Base-by-base conservation (phyloP, 64 coral and sea anemone species). In the Catalaphyllia jardinei region DNA sequence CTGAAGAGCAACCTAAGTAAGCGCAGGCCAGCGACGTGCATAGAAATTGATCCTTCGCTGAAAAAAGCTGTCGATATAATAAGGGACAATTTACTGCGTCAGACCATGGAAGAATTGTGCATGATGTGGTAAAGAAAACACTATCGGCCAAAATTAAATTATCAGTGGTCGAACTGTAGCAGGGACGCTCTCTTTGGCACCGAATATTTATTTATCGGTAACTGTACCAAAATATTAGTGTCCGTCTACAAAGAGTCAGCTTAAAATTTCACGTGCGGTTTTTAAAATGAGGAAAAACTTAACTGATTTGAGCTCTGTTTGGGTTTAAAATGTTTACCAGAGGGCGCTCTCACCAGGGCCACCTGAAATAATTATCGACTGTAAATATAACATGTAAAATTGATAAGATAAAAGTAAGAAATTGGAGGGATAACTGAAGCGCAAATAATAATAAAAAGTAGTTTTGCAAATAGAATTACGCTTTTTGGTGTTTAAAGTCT, bases 21-120 rank as follows among this genome's bases (percentile, higher is more conserved):
- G 2, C 64, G 93, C 0, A 57, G 93, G 31, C 65, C n/a, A 27
- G 93, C 60, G 10, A 71, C 69, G 13, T 94, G 93, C 10, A 25
- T 27, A 1, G 93, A 86, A 60, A 52, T 94, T 20, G 88, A 94
- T 3, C 71, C 83, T 22, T 79, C 29, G 8, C 63, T 94, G 51
- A 76, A 9, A 57, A 79, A 54, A 51, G 92, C 92, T 61, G 78
- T 76, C 12, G 92, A 93, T 67, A 78, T 89, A 4, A 93, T 93
- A 9, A 79, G 87, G 1, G 92, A 93, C 71, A 84, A 84, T 52
- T 76, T 93, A 85, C 79, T 93, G 12, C 92, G 92, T 22, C 92
- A 93, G 35, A 93, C 92, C 7, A 93, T 93, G 92, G 92, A 93
- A 60, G 92, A 93, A 16, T 39, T 93, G 19, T 93, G 92, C 71